phyloP scores from a whole-genome alignment of 2,113 vertebrate genomes.

The cat (Felis catus) region F.catus_Fca126_mat1.0 CM031411.1:108566001-108566500 shows the following conservation, averaged over 20 bases:
- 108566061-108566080: not conserved
- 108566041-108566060: not conserved
- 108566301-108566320: not conserved
- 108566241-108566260: not conserved
- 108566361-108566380: not conserved
- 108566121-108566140: not conserved
- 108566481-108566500: constrained; percentile 40
- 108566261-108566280: not conserved
- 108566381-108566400: not conserved
- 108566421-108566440: not conserved
- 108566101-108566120: not conserved
- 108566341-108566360: not conserved
- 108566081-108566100: not conserved
- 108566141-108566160: not conserved
- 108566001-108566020: not conserved
- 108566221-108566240: not conserved
- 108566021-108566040: no score
- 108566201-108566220: not conserved
- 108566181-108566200: not conserved
- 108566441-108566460: constrained; percentile 18
- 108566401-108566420: not conserved
- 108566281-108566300: not conserved
- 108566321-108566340: not conserved
- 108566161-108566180: not conserved
- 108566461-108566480: constrained; percentile 48